Conservation (phyloP, 2,113 vertebrate species). For the Hippopotamus amphibius region DNA sequence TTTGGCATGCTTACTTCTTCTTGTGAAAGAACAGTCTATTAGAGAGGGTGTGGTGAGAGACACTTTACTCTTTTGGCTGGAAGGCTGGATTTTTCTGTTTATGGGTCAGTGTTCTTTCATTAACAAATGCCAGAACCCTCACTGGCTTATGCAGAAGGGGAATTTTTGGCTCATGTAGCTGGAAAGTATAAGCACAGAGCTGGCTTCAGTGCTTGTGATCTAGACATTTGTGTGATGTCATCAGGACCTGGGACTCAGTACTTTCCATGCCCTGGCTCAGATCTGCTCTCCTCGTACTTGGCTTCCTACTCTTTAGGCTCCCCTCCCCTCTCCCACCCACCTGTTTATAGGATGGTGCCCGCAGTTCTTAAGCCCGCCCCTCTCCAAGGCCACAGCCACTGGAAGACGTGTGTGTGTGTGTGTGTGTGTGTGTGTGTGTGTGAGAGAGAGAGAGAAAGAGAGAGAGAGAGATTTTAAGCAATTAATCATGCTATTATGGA, state of each 20-base stretch:
- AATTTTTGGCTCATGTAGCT: background rate
- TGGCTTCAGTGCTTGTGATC: background rate
- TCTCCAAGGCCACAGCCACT: background rate
- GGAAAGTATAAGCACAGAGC: background rate
- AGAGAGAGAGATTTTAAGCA: background rate
- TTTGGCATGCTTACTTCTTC: background rate
- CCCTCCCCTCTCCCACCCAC: accelerated
- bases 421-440: too few relatives aligned
- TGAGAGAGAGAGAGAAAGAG: background rate
- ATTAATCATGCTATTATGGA: background rate
- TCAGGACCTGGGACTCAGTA: background rate
- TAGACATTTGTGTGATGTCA: background rate
- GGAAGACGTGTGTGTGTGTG: background rate
- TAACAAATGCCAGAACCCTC: background rate
- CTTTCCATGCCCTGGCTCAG: background rate
- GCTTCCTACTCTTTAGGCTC: background rate
- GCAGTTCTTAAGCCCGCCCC: background rate
- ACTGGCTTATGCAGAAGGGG: background rate
- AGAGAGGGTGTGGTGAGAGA: background rate
- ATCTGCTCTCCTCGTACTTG: background rate
- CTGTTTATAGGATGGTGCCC: background rate
- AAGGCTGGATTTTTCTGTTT: background rate
- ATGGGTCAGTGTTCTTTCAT: background rate
- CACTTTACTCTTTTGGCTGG: background rate
- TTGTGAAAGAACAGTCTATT: background rate